Evolutionary conservation across 2,113 vertebrate genomes (phyloP).

Genomic region (Heterocephalus glaber): DNA sequence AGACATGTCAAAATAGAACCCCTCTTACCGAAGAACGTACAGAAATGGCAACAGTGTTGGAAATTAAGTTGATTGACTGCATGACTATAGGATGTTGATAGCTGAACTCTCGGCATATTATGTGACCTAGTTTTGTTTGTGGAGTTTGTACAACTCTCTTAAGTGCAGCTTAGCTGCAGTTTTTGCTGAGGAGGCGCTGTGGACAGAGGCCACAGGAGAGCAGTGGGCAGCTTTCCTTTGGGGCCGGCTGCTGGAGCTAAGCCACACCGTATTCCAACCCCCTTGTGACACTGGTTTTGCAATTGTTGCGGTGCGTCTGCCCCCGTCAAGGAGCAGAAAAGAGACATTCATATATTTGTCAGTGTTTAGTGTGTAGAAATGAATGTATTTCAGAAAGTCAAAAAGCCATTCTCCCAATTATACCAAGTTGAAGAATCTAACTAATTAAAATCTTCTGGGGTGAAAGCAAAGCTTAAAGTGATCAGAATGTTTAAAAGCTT

Average conservation of each 20-base stretch:
- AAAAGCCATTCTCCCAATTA: background rate
- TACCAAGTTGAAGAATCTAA: background rate
- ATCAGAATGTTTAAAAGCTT: background rate
- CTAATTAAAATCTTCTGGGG: background rate
- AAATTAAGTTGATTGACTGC: background rate
- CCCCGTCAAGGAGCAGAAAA: background rate
- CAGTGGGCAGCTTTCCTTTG: background rate
- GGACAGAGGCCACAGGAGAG: background rate
- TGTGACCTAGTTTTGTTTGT: background rate
- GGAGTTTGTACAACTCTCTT: background rate
- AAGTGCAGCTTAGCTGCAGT: background rate
- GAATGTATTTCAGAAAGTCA: conserved; percentile 4
- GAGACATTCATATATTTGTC: background rate
- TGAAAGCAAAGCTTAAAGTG: background rate
- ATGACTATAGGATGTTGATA: background rate
- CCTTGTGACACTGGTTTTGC: background rate
- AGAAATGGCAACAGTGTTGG: background rate
- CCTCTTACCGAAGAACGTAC: background rate
- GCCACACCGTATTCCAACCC: background rate
- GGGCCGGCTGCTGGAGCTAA: background rate
- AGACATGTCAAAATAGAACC: background rate
- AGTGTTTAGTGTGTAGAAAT: background rate
- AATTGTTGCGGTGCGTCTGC: background rate
- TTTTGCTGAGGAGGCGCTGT: background rate
- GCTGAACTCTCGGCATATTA: background rate